These are phyloP conservation scores for Vulpes ferrilata DNA, from an alignment of 2,113 vertebrate species.

Conservation along the genomic window DNA sequence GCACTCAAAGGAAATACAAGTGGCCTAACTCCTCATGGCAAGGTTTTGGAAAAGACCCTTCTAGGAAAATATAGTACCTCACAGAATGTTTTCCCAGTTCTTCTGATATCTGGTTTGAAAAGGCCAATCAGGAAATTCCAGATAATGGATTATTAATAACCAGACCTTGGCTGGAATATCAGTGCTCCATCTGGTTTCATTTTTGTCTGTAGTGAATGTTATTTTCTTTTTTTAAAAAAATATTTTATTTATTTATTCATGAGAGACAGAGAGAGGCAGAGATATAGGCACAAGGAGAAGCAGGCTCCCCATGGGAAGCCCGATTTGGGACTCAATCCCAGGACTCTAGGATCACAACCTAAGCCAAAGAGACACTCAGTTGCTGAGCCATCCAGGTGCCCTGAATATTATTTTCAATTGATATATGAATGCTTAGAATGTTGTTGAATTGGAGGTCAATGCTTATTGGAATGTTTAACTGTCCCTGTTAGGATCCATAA, in stretches of 20 bases:
- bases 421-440: not conserved
- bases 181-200: not conserved
- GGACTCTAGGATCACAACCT: too few relatives aligned
- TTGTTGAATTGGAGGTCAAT: not conserved
- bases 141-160: not conserved
- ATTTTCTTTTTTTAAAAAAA: too few relatives aligned
- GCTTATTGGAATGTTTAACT: not conserved
- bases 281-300: too few relatives aligned
- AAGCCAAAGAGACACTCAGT: too few relatives aligned
- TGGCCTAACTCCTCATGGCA: not conserved
- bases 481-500: not conserved
- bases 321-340: too few relatives aligned
- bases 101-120: not conserved
- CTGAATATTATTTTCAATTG: not conserved
- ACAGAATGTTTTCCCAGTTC: not conserved
- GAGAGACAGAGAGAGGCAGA: too few relatives aligned
- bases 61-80: not conserved
- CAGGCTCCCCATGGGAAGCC: too few relatives aligned
- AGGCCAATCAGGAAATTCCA: not conserved
- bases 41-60: not conserved
- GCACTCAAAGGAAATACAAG: not conserved
- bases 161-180: not conserved
- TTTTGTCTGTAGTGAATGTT: not conserved
- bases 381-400: not conserved
- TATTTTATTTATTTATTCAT: too few relatives aligned